A percentile compares a stretch with the other conserved stretches of the same genome.
phyloP scores from a whole-genome alignment of 2,797 vertebrate genomes.

The Gastrophryne carolinensis region DNA sequence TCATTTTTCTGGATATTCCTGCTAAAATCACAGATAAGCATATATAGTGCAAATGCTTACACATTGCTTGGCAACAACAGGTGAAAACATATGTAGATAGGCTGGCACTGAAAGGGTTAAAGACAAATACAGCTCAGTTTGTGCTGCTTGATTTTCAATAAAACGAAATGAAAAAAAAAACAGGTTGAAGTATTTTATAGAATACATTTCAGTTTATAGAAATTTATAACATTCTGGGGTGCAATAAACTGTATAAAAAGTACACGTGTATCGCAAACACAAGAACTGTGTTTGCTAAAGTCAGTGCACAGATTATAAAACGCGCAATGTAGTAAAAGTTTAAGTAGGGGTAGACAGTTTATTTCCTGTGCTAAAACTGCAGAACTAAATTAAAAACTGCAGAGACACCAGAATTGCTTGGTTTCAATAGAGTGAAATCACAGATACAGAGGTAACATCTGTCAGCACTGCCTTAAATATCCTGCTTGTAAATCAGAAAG shows the following conservation, averaged over 20 bases:
- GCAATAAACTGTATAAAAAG: constrained; percentile 25
- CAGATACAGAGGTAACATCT: not conserved
- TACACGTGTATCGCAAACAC: not conserved
- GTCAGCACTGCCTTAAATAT: too few species aligned
- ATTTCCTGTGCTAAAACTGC: not conserved
- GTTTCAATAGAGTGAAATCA: not conserved
- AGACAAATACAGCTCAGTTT: not conserved
- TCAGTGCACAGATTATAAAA: not conserved
- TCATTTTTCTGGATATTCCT: too few species aligned
- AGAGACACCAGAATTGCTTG: not conserved
- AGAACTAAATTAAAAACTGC: not conserved
- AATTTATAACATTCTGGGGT: constrained; percentile 18
- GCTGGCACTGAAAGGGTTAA: too few species aligned
- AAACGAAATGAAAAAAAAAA: not conserved
- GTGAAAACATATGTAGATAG: too few species aligned
- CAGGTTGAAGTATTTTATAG: not conserved
- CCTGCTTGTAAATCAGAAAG: not conserved
- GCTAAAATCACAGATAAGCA: too few species aligned
- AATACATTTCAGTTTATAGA: constrained; percentile 15
- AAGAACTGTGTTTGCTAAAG: not conserved
- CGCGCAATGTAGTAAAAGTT: not conserved
- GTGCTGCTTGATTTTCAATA: not conserved
- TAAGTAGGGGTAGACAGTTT: not conserved
- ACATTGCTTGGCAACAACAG: too few species aligned
- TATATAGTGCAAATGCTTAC: too few species aligned